Percentiles rank a stretch among this genome's conserved stretches.
Conservation (phyloP, 2,113 vertebrate genomes). For the Nycticryphes semicollaris region DNA sequence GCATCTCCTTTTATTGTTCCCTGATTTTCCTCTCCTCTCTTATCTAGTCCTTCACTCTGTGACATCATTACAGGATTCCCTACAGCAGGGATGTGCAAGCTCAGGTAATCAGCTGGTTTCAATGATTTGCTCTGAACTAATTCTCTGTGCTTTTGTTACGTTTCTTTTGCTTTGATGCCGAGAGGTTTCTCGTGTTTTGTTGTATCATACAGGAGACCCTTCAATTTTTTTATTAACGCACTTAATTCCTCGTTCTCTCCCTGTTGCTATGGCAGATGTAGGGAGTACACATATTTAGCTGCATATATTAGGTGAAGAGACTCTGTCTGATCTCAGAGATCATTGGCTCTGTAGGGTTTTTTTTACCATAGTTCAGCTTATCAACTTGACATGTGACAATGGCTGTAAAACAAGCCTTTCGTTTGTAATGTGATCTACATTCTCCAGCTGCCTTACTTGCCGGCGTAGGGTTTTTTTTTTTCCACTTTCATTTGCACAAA, state of each 20-base stretch:
- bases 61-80: conserved; percentile 80
- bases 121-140: conserved; percentile 38
- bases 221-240: conserved; percentile 14
- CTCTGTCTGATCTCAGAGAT: conserved; percentile 37
- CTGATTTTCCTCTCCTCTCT: conserved; percentile 68
- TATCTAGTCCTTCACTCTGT: conserved; percentile 77
- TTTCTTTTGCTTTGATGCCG: conserved; percentile 54
- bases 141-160: conserved; percentile 6
- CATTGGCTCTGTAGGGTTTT: neutral
- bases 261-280: conserved; percentile 56
- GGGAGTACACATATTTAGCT: conserved; percentile 23
- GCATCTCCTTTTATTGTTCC: conserved; percentile 60
- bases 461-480: neutral
- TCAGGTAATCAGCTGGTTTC: conserved; percentile 76
- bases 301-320: conserved; percentile 40
- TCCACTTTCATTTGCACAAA: neutral
- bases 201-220: neutral
- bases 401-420: conserved; percentile 51
- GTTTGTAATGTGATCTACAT: conserved; percentile 20
- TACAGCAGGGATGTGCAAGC: conserved; percentile 83
- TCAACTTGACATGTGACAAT: conserved; percentile 55
- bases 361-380: conserved; percentile 52
- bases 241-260: conserved; percentile 39
- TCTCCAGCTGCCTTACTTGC: neutral
- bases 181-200: conserved; percentile 9